These are phyloP conservation scores for Nestor notabilis DNA, from an alignment of 2,113 vertebrate species.

Conservation along the genomic window DNA sequence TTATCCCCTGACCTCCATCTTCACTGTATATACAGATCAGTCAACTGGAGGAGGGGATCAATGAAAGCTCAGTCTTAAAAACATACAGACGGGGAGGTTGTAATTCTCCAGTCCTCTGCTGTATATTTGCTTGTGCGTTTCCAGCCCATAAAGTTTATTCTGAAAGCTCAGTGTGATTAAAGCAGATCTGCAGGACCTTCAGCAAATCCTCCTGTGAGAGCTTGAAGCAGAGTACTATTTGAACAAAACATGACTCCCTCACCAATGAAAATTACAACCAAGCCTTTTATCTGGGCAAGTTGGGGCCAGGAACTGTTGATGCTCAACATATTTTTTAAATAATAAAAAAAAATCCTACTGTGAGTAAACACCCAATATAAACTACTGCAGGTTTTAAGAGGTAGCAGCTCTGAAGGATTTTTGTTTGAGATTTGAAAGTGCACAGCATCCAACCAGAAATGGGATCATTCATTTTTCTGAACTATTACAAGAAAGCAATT, in stretches of 20 bases:
- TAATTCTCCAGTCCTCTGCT: neutral
- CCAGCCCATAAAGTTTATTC: neutral
- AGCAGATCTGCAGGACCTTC: neutral
- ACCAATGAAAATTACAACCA: slow-evolving; percentile 23
- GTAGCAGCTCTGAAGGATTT: neutral
- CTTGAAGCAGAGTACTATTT: neutral
- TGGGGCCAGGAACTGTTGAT: slow-evolving; percentile 16
- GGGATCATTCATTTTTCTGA: neutral
- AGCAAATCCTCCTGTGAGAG: slow-evolving; percentile 6
- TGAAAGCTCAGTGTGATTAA: neutral
- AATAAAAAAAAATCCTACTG: neutral
- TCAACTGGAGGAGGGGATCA: neutral
- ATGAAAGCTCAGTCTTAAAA: neutral
- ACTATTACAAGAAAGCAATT: neutral
- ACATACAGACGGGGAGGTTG: neutral
- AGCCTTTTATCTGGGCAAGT: slow-evolving; percentile 42
- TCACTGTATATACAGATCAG: neutral
- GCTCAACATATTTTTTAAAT: neutral
- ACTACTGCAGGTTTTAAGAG: neutral
- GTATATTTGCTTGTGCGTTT: neutral
- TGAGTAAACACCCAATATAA: slow-evolving; percentile 8
- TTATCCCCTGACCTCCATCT: neutral
- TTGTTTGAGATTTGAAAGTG: neutral
- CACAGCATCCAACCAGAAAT: neutral
- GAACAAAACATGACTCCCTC: neutral